phyloP scores from a whole-genome alignment of 2,888 invertebrate species.

The Stenurella melanura region DNA sequence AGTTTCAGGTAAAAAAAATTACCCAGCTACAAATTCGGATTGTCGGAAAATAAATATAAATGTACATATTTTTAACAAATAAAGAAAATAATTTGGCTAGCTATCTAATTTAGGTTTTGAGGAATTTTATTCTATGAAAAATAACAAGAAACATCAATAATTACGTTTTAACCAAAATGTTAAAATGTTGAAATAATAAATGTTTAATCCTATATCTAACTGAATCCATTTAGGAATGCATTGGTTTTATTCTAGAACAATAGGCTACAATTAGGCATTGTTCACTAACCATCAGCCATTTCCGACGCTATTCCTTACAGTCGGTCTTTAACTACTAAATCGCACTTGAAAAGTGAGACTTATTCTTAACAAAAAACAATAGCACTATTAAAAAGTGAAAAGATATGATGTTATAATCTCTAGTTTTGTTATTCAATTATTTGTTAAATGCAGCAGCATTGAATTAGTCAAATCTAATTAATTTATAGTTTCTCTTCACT shows the following conservation, averaged over 20 bases:
- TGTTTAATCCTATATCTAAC: neutral
- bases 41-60: no score
- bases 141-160: no score
- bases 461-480: neutral
- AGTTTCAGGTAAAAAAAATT: no score
- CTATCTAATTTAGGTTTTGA: no score
- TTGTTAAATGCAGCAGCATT: slow-evolving; percentile 10
- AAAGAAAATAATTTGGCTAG: no score
- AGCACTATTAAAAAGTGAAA: slow-evolving; percentile 28
- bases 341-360: neutral
- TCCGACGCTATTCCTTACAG: neutral
- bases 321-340: neutral
- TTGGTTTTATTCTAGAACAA: slow-evolving; percentile 12
- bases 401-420: slow-evolving; percentile 14
- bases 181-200: neutral
- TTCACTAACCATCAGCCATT: neutral
- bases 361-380: slow-evolving; percentile 27
- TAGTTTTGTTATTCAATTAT: neutral
- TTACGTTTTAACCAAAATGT: no score
- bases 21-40: no score
- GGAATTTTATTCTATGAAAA: no score
- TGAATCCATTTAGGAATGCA: neutral
- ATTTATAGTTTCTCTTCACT: slow-evolving; percentile 19
- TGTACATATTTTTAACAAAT: no score
- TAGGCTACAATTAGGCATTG: slow-evolving; percentile 10